Base-by-base conservation (phyloP, 2,888 invertebrate genomes). In the Timema podura region DNA sequence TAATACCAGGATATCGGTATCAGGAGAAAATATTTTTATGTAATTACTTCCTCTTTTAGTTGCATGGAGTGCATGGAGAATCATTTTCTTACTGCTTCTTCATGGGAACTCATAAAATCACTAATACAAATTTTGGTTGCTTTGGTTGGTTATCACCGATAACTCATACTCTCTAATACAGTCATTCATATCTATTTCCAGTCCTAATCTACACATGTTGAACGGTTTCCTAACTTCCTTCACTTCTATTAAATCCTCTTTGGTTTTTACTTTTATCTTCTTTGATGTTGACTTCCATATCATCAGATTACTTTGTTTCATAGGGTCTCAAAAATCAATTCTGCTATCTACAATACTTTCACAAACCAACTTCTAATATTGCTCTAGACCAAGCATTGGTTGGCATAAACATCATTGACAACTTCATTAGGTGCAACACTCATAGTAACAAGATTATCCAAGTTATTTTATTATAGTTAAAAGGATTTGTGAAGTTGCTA, bases 261-360 rank as follows among this genome's bases (percentile, higher is more conserved):
- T 61, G 30, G 61, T 61, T 9, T 61, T 16, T 61, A 61, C 61
- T 61, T 61, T 61, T 45, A 61, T 45, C 16, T 61, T 16, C 61
- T 61, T 61, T 61, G 30, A 30, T 11, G 30, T 61, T 13, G 61
- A 61, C 61, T 61, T 61, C 1, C 61, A 61, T 5, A 61, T 30
- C 7, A 44, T 61, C 45, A 61, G 61, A 44, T 61, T 15, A 45
- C 45, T 61, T 13, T 61, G 61, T 7, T 30, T 30, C 13, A 61
- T 16, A 44, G 61, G 6, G 45, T 61, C 61, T 45, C 61, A 61
- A 5, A 61, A 61, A 61, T 61, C 9, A 44, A 61, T 0, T 1
- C 44, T 61, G 44, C 61, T 16, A 44, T 61, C 61, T 11, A 61
- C 61, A 16, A 16, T 61, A 61, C 7, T 8, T 61, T 61, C 61